Evolutionary conservation across 2,797 vertebrate genomes (phyloP), one percentile per base, ranked within the genome.

Genomic region (Bradypus variegatus): DNA sequence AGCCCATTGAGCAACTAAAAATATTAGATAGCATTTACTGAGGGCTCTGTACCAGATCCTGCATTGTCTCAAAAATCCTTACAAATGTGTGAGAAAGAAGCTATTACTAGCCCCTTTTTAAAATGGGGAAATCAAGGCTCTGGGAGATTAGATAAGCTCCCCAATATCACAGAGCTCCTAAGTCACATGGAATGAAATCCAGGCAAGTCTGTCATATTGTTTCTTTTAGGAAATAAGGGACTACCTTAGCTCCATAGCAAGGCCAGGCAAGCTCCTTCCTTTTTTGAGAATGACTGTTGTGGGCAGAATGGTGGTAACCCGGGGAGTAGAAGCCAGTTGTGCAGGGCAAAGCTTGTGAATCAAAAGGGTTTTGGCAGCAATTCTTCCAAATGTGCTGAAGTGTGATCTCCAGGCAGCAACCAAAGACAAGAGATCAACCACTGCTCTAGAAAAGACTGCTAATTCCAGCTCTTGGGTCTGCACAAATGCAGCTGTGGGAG

Each of bases 81-180:
- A 65, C 67, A 86, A 72, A 16, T 62, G 19, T 45, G 48, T 83
- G 67, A 90, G 41, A 86, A 90, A 70, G 36, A 80, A 77, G 4
- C 8, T 76, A 31, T 67, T 81, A 67, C 55, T 33, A 36, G 2
- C 62, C 38, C 36, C 53, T 36, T 82, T 91, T 85, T 88, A 58
- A 92, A 93, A 89, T 53, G 18, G 90, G 45, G 41, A 91, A 81
- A 93, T 18, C 36, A 45, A 92, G 58, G 14, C 62, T 90, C 81
- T 45, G 48, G 45, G 33, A 41, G n/a, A 88, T 80, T 73, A 93
- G 25, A 70, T 72, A 69, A 90, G 58, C 50, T 78, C 48, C 6
- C 65, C 79, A 82, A 33, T 89, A 58, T 76, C 38, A 50, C 53
- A 89, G 45, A n/a, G 19, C 60, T 67, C 36, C 53, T 79, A 87